Base-by-base conservation (phyloP, 2,113 vertebrate genomes). In the Cinclus mexicanus region DNA sequence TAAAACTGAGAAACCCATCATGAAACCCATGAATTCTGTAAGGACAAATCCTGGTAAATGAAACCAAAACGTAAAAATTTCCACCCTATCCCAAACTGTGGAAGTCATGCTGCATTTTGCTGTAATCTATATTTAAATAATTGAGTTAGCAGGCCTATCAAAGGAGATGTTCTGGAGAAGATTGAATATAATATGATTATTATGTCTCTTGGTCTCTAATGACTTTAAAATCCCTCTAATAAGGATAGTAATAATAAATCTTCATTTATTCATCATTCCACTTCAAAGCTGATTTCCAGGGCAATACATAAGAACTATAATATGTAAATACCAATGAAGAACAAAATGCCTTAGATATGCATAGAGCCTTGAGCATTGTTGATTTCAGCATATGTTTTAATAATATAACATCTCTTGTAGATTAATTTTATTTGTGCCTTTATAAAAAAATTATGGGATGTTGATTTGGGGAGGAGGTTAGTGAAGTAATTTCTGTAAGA, bases 281-380 rank as follows among this genome's bases (percentile, higher is more conserved):
- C 87, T 95, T 95, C 93, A 88, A 91, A 97, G 69, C 57, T 95
- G 83, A 95, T 97, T 95, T 96, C 90, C 90, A 88, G 75, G 42
- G 86, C 65, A 75, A 77, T 95, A 49, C 25, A 23, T 94, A 90
- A 94, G 70, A 79, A 23, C 72, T 70, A 6, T 82, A 91, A 90
- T 92, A 90, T 50, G 47, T 95, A 96, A 93, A 96, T 95, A 91
- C 78, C 76, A 64, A 1, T 67, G 47, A 94, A 81, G 83, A 90
- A 52, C 79, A 90, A 94, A 92, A 96, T 96, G 52, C 79, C 57
- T 37, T 37, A 37, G 35, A 37, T 37, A 6, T 47, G 76, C 35
- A 22, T 26, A 67, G 64, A 93, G 41, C 63, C 64, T 74, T 72
- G 42, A 80, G 79, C 3, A 4, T 50, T 90, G 75, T 93, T 90